Percentiles rank a stretch among this genome's conserved stretches.
phyloP scores from a whole-genome alignment of 2,113 vertebrate genomes.

The Serilophus lunatus region DNA sequence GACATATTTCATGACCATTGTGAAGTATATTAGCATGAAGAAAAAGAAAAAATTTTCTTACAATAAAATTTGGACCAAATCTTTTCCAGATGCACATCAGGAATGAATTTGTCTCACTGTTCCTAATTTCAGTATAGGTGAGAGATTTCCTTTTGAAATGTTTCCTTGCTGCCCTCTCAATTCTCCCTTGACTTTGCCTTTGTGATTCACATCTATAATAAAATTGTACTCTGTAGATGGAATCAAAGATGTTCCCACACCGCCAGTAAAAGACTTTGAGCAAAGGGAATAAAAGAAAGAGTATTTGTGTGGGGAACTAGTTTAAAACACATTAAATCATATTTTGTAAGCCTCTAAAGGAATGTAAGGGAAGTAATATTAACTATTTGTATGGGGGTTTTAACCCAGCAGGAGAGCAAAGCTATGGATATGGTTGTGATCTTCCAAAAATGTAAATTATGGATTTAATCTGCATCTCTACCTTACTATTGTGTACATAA shows the following conservation, averaged over 20 bases:
- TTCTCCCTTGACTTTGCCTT: not conserved
- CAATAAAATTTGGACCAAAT: conserved; percentile 40
- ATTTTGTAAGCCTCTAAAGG: conserved; percentile 31
- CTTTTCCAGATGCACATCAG: conserved; percentile 56
- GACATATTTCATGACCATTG: not conserved
- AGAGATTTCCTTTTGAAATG: conserved; percentile 30
- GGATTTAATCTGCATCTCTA: not conserved
- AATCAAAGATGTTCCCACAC: conserved; percentile 10
- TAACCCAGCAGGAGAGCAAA: not conserved
- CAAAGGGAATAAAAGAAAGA: not conserved
- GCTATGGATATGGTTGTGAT: not conserved
- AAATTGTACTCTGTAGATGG: not conserved
- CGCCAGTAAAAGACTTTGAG: not conserved
- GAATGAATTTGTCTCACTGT: conserved; percentile 31
- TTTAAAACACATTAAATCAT: not conserved
- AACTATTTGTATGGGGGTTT: conserved; percentile 2
- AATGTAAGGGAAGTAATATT: conserved; percentile 10
- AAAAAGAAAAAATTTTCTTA: not conserved
- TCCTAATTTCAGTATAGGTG: conserved; percentile 43
- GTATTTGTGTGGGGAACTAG: not conserved
- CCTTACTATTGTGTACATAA: not conserved
- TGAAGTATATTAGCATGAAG: not conserved
- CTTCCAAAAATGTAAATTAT: not conserved
- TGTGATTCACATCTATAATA: not conserved
- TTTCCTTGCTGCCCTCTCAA: conserved; percentile 4